These are phyloP conservation scores for Bovichtus variegatus DNA, from an alignment of 2,797 vertebrate genomes.

Conservation along the genomic window DNA sequence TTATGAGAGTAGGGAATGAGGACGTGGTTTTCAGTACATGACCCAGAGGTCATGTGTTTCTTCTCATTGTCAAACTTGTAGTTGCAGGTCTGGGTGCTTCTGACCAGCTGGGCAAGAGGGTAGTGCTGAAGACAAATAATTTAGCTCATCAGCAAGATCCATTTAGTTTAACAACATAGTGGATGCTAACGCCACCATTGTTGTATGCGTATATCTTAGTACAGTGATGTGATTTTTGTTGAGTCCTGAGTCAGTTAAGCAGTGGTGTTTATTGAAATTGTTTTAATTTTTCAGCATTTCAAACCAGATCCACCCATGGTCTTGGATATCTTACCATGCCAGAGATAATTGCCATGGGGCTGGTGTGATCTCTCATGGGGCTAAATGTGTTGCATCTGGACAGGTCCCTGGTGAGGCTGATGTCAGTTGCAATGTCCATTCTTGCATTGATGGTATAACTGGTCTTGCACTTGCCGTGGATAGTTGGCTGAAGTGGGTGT, in stretches of 20 bases:
- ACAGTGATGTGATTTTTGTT: neutral
- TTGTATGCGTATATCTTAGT: too few species aligned
- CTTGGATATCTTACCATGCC: constrained; percentile 86
- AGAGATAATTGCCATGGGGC: constrained; percentile 92
- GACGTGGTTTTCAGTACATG: constrained; percentile 93
- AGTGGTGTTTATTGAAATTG: neutral
- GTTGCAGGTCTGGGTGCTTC: constrained; percentile 92
- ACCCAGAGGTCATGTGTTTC: constrained; percentile 89
- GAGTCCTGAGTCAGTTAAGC: neutral
- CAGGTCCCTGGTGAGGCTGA: constrained; percentile 89
- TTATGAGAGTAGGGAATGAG: constrained; percentile 91
- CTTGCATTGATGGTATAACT: constrained; percentile 81
- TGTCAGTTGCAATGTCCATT: constrained; percentile 87
- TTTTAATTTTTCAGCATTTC: neutral
- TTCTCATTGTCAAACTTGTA: constrained; percentile 91
- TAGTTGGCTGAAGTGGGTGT: too few species aligned
- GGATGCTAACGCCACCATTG: neutral
- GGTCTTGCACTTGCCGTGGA: constrained; percentile 93
- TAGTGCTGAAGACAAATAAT: too few species aligned
- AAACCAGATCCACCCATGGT: neutral
- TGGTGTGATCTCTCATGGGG: constrained; percentile 88
- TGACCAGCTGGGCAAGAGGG: constrained; percentile 88
- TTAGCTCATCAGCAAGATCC: too few species aligned
- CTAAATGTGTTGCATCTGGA: constrained; percentile 89
- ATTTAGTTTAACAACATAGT: neutral